Conservation (phyloP, 2,888 invertebrate genomes). For the Netelia virgata region DNA sequence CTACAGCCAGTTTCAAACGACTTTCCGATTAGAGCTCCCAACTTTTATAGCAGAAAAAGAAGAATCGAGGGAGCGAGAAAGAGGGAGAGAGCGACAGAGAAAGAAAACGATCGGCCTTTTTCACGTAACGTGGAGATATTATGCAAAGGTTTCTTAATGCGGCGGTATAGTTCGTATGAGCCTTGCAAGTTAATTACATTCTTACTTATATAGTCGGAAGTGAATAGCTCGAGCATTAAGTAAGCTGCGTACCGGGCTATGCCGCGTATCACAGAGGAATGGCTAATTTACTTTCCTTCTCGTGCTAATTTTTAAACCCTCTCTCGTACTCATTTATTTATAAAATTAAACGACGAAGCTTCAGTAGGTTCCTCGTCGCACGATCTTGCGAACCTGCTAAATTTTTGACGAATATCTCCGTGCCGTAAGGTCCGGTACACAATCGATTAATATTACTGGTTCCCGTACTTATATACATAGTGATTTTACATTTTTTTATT, state of each 20-base stretch:
- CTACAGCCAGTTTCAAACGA: slow-evolving; percentile 71
- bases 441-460: too few species aligned
- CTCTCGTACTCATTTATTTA: not conserved
- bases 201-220: slow-evolving; percentile 75
- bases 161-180: slow-evolving; percentile 39
- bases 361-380: too few species aligned
- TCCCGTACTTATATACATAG: too few species aligned
- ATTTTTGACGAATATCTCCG: not conserved
- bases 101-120: slow-evolving; percentile 66
- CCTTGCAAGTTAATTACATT: slow-evolving; percentile 48
- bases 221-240: slow-evolving; percentile 58
- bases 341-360: not conserved
- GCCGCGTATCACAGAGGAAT: slow-evolving; percentile 61
- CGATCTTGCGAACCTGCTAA: not conserved
- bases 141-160: slow-evolving; percentile 77
- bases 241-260: slow-evolving; percentile 47
- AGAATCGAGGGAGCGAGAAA: slow-evolving; percentile 35
- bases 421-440: not conserved
- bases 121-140: slow-evolving; percentile 68
- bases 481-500: not conserved
- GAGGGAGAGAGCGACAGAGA: slow-evolving; percentile 28
- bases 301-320: not conserved
- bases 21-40: slow-evolving; percentile 70
- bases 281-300: slow-evolving; percentile 56
- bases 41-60: slow-evolving; percentile 53